phyloP scores from a whole-genome alignment of 2,113 vertebrate species.

The Chaenogobius annularis region DNA sequence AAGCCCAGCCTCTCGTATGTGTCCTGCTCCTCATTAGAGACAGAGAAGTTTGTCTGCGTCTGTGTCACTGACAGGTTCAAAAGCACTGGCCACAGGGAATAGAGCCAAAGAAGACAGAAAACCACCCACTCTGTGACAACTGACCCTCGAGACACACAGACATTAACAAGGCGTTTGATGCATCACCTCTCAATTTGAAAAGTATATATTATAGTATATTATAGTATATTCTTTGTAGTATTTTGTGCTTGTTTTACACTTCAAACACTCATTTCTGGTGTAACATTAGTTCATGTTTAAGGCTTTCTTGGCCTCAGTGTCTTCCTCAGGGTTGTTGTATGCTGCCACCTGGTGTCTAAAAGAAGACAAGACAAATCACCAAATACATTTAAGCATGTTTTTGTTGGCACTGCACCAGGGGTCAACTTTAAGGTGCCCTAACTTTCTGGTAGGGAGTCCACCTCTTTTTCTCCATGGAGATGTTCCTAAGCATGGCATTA shows the following conservation, averaged over 20 bases:
- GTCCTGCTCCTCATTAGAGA: conserved; percentile 58
- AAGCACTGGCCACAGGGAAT: conserved; percentile 30
- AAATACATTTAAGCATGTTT: background rate
- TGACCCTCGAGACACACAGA: conserved; percentile 17
- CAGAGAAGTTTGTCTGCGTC: conserved; percentile 41
- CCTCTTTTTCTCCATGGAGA: background rate
- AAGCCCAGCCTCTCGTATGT: conserved; percentile 2
- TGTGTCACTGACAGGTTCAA: conserved; percentile 37
- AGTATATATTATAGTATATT: background rate
- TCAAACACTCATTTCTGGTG: background rate
- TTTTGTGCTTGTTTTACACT: background rate
- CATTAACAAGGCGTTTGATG: conserved; percentile 7
- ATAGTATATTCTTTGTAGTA: background rate
- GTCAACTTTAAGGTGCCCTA: too few relatives aligned
- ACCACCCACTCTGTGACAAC: conserved; percentile 20
- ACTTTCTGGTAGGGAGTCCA: too few relatives aligned
- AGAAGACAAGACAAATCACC: background rate
- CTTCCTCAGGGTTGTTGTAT: conserved; percentile 24
- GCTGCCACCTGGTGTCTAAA: conserved; percentile 51
- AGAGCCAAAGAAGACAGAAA: conserved; percentile 23
- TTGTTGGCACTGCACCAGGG: too few relatives aligned
- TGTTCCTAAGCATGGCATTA: too few relatives aligned
- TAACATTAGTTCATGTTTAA: background rate
- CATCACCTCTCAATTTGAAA: background rate
- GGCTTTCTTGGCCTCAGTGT: background rate